phyloP scores from a whole-genome alignment of 2,888 invertebrate genomes.

The Conistra vaccinii region DNA sequence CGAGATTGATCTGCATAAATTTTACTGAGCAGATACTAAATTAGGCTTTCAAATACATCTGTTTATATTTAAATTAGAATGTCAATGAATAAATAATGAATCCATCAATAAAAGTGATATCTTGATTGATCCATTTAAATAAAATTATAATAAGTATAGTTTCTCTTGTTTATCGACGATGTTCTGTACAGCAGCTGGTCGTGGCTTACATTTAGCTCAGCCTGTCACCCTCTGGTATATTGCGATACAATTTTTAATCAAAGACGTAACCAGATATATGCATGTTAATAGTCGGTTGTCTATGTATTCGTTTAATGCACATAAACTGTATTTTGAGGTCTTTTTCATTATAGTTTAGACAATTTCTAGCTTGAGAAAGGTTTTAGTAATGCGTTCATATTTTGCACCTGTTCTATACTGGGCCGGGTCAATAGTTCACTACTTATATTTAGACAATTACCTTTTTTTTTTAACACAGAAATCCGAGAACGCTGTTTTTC shows the following conservation, averaged over 20 bases:
- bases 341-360: neutral
- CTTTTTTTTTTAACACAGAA: neutral
- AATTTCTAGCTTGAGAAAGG: no score
- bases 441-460: neutral
- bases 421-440: neutral
- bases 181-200: neutral
- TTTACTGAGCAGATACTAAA: neutral
- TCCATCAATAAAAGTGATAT: constrained; percentile 21
- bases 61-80: neutral
- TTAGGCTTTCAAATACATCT: neutral
- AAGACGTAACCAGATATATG: neutral
- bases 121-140: neutral
- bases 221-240: neutral
- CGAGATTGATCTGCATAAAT: neutral
- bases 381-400: no score
- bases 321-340: neutral
- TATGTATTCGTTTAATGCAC: neutral
- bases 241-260: neutral
- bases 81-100: neutral
- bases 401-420: neutral
- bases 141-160: neutral
- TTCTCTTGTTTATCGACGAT: constrained; percentile 8
- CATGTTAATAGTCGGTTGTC: neutral
- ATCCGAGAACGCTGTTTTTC: neutral
- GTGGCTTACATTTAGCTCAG: neutral